Evolutionary conservation across 2,797 vertebrate species (phyloP).

Genomic region (Amniataba percoides): DNA sequence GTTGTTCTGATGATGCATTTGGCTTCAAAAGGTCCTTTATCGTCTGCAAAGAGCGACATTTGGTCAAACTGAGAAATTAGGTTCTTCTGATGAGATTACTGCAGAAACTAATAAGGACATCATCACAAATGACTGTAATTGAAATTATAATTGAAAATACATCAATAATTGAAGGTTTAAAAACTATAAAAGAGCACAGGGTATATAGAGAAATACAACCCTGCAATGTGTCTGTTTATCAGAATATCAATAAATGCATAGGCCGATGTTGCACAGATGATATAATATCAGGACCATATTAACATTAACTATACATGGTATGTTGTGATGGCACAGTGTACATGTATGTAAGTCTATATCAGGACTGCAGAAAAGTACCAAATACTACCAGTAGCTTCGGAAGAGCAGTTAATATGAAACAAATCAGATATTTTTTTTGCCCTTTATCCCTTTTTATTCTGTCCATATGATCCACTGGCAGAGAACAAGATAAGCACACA

Average conservation of each 20-base stretch:
- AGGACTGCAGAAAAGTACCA: background rate
- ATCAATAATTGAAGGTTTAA: background rate
- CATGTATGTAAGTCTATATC: background rate
- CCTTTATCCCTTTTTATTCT: background rate
- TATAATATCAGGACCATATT: too few species aligned
- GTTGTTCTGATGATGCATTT: background rate
- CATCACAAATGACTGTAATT: background rate
- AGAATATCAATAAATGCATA: background rate
- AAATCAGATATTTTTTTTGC: background rate
- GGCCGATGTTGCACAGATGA: background rate
- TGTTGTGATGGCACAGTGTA: background rate
- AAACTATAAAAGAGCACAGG: too few species aligned
- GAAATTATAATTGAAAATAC: background rate
- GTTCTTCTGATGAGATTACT: background rate
- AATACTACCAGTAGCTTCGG: too few species aligned
- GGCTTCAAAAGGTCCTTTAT: background rate
- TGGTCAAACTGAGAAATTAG: background rate
- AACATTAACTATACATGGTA: background rate
- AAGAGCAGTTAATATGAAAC: background rate
- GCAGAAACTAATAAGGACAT: background rate
- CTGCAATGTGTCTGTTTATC: background rate
- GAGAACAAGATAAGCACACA: background rate
- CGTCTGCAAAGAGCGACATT: background rate
- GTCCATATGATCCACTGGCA: background rate
- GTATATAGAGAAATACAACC: background rate